Evolutionary conservation across 2,888 invertebrate species (phyloP), one percentile per base, ranked within the genome.

Genomic region (Tridacna crocea): DNA sequence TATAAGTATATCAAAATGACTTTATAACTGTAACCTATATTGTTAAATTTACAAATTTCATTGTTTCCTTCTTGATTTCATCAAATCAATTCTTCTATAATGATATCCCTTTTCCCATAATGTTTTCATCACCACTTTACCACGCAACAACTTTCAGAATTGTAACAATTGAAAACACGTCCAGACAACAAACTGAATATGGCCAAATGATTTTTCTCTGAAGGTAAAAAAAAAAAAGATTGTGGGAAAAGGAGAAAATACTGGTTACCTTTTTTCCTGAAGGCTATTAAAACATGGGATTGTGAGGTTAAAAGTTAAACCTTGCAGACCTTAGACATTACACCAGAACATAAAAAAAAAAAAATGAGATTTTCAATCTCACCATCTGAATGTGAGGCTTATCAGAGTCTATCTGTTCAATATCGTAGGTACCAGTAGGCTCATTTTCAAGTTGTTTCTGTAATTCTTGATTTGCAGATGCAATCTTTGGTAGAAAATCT

Each of bases 391-490:
- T 70, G 24, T 70, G 70, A 17, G 70, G 51, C 24, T 47, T 11
- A 51, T 70, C 70, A n/a, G 48, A 24, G 13, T 70, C 51, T 47
- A 70, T 26, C 15, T 70, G 19, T 24, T 70, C 70, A 46, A 70
- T 70, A 24, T 70, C 70, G 51, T 51, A 70, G 3, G 70, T 15
- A 0, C 47, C 12, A 26, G 61, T 61, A 22, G 74, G 74, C 13
- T 74, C 74, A 46, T 46, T 26, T 46, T 74, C 61, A n/a, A 74
- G 61, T 36, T 46, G 27, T 48, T 61, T 74, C 46, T 74, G 74
- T 22, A 74, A 22, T 12, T 74, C 74, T 22, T 61, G 61, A 74
- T 74, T 74, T 46, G 74, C 74, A 61, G 74, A 10, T 22, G 74
- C 74, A 19, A 74, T 22, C 60, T 74, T 74, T 13, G 74, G 74